Conservation (phyloP, 1,140 invertebrate genomes). For the Zaprionus vittiger region DNA sequence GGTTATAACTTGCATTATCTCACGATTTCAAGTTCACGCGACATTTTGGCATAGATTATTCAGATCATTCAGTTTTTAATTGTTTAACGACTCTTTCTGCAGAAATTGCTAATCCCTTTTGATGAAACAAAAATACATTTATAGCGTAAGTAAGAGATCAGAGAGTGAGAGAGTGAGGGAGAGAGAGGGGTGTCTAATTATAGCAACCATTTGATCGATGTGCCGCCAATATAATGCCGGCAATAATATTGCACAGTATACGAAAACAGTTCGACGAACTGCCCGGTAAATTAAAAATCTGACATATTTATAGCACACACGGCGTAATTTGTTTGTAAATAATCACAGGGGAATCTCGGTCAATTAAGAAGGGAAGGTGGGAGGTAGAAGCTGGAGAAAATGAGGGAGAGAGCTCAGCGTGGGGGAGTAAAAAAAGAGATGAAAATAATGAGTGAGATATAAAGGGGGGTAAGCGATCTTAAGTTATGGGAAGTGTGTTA, state of each 20-base stretch:
- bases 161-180: neutral
- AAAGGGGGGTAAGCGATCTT: neutral
- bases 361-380: neutral
- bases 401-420: neutral
- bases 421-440: neutral
- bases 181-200: neutral
- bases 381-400: neutral
- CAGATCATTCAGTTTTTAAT: neutral
- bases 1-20: neutral
- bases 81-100: neutral
- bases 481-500: neutral
- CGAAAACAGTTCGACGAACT: neutral
- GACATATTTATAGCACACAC: neutral
- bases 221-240: neutral
- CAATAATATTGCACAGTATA: neutral
- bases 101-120: neutral
- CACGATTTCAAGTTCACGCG: neutral
- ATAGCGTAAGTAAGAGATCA: neutral
- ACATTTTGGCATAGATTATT: neutral
- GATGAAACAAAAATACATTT: neutral
- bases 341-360: neutral
- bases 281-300: neutral
- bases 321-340: constrained; percentile 6
- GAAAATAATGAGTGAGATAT: neutral
- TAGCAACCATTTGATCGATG: neutral